phyloP scores from a whole-genome alignment of 2,113 vertebrate species.

The Genyomyrus donnyi region DNA sequence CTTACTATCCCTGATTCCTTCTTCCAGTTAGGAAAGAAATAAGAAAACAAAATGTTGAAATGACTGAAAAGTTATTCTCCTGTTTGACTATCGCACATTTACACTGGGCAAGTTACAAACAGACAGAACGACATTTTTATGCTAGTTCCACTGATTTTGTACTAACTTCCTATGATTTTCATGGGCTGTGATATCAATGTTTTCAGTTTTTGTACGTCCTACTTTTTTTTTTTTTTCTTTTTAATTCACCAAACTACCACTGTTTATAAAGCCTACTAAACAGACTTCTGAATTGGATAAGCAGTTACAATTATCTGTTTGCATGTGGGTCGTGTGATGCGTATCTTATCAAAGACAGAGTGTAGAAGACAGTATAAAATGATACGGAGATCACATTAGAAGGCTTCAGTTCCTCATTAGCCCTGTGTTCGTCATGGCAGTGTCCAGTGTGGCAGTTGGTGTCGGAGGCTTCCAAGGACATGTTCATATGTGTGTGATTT shows the following conservation, averaged over 20 bases:
- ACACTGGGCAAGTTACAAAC: background rate
- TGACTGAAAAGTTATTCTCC: background rate
- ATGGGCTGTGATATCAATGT: background rate
- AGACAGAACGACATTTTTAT: background rate
- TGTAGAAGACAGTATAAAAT: background rate
- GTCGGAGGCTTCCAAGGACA: background rate
- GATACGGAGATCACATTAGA: constrained; percentile 2
- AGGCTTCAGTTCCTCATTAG: constrained; percentile 4
- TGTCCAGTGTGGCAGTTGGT: background rate
- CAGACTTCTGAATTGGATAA: background rate
- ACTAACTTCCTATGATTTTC: background rate
- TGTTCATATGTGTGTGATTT: background rate
- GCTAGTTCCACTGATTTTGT: background rate
- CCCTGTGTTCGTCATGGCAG: constrained; percentile 11
- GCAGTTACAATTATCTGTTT: background rate
- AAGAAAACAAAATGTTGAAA: background rate
- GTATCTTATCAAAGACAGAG: background rate
- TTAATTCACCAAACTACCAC: background rate
- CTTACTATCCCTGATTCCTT: background rate
- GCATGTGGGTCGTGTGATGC: background rate
- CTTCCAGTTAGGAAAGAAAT: background rate
- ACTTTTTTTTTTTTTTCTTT: background rate
- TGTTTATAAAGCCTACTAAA: background rate
- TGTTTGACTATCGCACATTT: background rate
- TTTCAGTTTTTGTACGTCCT: background rate